Base-by-base conservation (phyloP, 1,140 invertebrate genomes). In the Bathynomus jamesi region DNA sequence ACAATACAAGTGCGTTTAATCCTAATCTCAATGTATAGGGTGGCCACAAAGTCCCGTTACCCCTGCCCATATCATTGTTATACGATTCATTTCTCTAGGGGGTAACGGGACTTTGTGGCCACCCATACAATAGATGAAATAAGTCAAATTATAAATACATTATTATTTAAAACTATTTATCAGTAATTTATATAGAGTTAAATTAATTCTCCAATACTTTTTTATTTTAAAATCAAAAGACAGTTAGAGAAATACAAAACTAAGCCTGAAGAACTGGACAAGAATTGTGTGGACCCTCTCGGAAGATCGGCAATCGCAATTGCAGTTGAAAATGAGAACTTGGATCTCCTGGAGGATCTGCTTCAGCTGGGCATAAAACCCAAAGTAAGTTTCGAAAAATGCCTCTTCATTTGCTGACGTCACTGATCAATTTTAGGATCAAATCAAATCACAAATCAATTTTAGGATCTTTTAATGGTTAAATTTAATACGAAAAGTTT, bases 261-360 rank as follows among this genome's bases (percentile, higher is more conserved):
- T 28, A 70, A 61, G 25, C 71, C 68, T 0, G 68, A 76, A 46
- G 69, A 73, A 28, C 32, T 76, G 53, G 90, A 96, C 81, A 90
- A 96, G 69, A 94, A 98, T 83, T 98, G 95, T 82, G 90, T 94
- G 29, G 96, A 98, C 84, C 93, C 94, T 0, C 83, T 98, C 46
- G 95, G 96, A 78, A 84, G 93, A 77, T 92, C 91, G 0, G 91
- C 92, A 0, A 83, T 96, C 0, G 91, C 94, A 67, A 89, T 93
- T 0, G 94, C 95, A 29, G 97, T 98, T 72, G 95, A 98, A 83
- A 97, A 97, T 84, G 95, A 98, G 83, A 76, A 76, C 69, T 67
- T 76, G 29, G 75, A 76, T 63, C 61, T 76, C 1, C 65, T 76
- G 25, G 75, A 76, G 30, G 60, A 64, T n/a, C 61, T 76, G 17